phyloP scores from a whole-genome alignment of 2,113 vertebrate genomes.

The Arenaria interpres region DNA sequence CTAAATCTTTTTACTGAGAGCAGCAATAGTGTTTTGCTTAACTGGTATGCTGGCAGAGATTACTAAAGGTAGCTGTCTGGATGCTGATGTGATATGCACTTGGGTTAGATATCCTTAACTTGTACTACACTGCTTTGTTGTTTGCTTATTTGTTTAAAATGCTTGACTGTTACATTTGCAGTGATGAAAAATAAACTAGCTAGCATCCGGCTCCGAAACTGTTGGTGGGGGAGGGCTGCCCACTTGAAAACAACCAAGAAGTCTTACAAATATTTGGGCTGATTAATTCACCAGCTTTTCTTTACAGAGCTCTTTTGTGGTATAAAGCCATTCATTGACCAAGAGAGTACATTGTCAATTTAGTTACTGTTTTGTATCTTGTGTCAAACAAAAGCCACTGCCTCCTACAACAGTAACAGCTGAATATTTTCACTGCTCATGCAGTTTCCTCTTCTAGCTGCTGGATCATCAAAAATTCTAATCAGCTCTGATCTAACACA shows the following conservation, averaged over 20 bases:
- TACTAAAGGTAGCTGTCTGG: conserved; percentile 14
- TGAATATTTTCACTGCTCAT: conserved; percentile 68
- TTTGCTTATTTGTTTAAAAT: conserved; percentile 19
- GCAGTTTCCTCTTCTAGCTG: conserved; percentile 60
- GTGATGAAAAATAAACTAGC: conserved; percentile 13
- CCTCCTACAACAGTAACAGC: conserved; percentile 63
- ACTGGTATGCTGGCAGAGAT: conserved; percentile 41
- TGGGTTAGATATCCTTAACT: conserved; percentile 24
- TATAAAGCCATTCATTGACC: conserved; percentile 53
- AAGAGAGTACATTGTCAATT: conserved; percentile 64
- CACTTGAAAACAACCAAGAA: conserved; percentile 31
- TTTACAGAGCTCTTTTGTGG: conserved; percentile 55
- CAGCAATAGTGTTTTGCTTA: conserved; percentile 29
- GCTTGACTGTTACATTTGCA: not conserved
- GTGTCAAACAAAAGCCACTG: conserved; percentile 70
- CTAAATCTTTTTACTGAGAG: conserved; percentile 60
- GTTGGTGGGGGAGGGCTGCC: not conserved
- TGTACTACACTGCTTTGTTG: not conserved
- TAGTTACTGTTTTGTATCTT: conserved; percentile 70
- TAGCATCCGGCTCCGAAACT: not conserved
- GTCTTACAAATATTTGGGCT: conserved; percentile 55
- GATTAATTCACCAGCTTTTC: conserved; percentile 57
- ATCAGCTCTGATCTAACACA: conserved; percentile 77
- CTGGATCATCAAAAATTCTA: conserved; percentile 78
- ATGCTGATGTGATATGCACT: conserved; percentile 22